Conservation (phyloP, 2,797 vertebrate genomes). For the Sebastes matsubarae region DNA sequence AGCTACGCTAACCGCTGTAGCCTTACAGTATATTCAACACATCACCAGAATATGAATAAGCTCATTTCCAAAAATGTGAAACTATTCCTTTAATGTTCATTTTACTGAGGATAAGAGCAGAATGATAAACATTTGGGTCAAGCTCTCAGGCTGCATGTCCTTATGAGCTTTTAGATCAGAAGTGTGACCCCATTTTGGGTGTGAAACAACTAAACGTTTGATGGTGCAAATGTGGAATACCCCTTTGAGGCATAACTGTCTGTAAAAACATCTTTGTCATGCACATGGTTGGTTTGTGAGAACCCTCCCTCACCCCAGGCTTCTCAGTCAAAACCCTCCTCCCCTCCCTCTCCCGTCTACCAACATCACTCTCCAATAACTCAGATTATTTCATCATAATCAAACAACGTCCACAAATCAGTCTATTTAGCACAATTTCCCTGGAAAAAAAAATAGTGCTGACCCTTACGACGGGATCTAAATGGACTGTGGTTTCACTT, state of each 20-base stretch:
- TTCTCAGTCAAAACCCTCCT: not conserved
- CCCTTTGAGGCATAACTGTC: not conserved
- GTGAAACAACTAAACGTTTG: slow-evolving; percentile 6
- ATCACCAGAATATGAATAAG: not conserved
- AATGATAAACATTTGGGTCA: not conserved
- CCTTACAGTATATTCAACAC: not conserved
- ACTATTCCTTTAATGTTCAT: not conserved
- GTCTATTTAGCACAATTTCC: not conserved
- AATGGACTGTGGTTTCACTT: not conserved
- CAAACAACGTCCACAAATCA: not conserved
- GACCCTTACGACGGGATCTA: not conserved
- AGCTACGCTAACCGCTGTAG: not conserved
- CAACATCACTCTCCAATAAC: not conserved
- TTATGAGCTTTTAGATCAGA: not conserved
- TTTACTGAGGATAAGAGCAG: not conserved
- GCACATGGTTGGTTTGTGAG: slow-evolving; percentile 7
- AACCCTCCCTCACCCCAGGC: not conserved
- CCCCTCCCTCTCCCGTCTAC: too few relatives aligned
- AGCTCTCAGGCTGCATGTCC: not conserved
- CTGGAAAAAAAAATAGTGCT: not conserved
- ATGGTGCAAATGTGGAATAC: slow-evolving; percentile 4
- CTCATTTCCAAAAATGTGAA: not conserved
- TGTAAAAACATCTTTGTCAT: not conserved
- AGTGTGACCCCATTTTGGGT: not conserved
- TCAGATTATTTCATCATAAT: not conserved